phyloP scores from a whole-genome alignment of 1,140 invertebrate genomes.

The Chrysomallon squamiferum region DNA sequence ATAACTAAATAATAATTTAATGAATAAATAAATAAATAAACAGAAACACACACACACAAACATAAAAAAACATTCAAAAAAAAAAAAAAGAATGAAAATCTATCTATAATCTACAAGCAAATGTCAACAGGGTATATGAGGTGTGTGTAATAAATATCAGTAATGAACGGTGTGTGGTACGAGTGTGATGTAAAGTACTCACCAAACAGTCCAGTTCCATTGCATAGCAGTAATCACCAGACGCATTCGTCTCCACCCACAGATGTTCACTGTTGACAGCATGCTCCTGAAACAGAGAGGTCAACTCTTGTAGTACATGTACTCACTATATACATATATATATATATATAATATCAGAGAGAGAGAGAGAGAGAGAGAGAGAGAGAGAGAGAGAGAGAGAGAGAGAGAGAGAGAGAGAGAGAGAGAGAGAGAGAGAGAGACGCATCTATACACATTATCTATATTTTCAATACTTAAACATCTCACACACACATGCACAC shows the following conservation, averaged over 20 bases:
- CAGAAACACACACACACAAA: too few relatives aligned
- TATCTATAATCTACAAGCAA: too few relatives aligned
- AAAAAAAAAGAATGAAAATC: too few relatives aligned
- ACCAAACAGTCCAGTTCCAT: constrained; percentile 88
- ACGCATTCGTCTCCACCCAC: constrained; percentile 67
- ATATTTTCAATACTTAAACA: too few relatives aligned
- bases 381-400: constrained; percentile 21
- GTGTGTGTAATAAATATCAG: too few relatives aligned
- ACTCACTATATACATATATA: constrained; percentile 12
- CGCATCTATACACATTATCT: too few relatives aligned
- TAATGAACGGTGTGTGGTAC: too few relatives aligned
- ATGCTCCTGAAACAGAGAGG: constrained; percentile 59
- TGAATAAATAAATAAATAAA: too few relatives aligned
- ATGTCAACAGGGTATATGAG: too few relatives aligned
- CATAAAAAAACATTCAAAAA: too few relatives aligned
- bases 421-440: constrained; percentile 13
- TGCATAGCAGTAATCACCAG: constrained; percentile 91
- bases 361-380: constrained; percentile 18
- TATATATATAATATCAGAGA: constrained; percentile 10
- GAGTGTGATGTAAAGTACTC: constrained; percentile 60
- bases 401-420: constrained; percentile 7
- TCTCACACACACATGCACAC: too few relatives aligned
- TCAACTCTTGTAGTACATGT: constrained; percentile 2
- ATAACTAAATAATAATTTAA: too few relatives aligned
- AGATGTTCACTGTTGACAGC: constrained; percentile 64